Percentiles rank a stretch among this genome's conserved stretches.
Conservation (phyloP, 2,888 invertebrate genomes). For the Heliconius hortense region DNA sequence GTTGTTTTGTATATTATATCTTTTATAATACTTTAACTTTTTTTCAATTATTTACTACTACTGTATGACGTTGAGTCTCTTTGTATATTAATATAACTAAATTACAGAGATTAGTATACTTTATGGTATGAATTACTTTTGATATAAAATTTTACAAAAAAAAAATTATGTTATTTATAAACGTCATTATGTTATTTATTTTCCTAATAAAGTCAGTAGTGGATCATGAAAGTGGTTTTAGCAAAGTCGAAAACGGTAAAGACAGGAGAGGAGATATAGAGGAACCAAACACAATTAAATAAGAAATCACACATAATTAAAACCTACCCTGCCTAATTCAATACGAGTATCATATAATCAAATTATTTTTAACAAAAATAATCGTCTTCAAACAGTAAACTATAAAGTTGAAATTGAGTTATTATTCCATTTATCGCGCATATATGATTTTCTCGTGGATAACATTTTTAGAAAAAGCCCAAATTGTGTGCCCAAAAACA, state of each 20-base stretch:
- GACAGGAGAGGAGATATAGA: not conserved
- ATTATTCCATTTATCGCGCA: too few relatives aligned
- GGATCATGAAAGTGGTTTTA: not conserved
- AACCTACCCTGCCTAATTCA: not conserved
- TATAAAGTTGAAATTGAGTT: too few relatives aligned
- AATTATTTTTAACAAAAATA: too few relatives aligned
- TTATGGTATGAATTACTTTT: too few relatives aligned
- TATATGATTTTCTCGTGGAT: too few relatives aligned
- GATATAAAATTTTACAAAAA: too few relatives aligned
- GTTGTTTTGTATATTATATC: constrained; percentile 18
- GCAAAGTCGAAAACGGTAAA: not conserved
- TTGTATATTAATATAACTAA: not conserved
- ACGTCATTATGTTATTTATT: too few relatives aligned
- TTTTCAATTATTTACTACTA: not conserved
- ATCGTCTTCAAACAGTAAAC: too few relatives aligned
- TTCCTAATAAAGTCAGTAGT: too few relatives aligned
- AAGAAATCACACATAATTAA: not conserved
- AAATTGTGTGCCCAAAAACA: too few relatives aligned
- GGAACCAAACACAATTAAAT: not conserved
- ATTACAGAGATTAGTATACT: not conserved
- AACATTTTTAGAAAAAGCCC: too few relatives aligned
- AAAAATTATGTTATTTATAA: too few relatives aligned
- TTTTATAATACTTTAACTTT: not conserved
- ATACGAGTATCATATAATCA: not conserved
- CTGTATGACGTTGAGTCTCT: not conserved